Conservation (phyloP, 1,140 invertebrate species). For the Colletes gigas region DNA sequence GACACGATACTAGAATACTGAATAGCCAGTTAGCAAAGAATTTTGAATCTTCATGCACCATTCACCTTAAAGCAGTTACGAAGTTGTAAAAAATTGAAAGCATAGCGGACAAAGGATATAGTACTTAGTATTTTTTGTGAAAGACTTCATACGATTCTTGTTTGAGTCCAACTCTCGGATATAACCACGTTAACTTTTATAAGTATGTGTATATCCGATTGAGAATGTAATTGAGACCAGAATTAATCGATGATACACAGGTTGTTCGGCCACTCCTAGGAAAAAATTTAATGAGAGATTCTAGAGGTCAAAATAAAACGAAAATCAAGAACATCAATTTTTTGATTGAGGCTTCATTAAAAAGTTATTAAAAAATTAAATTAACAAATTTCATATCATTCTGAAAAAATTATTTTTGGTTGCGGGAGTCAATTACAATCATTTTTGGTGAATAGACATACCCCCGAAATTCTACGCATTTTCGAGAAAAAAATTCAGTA, state of each 20-base stretch:
- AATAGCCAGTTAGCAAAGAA: neutral
- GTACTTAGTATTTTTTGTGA: neutral
- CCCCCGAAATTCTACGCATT: too few species aligned
- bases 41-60: neutral
- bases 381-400: too few species aligned
- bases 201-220: neutral
- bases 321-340: too few species aligned
- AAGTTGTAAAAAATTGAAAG: slow-evolving; percentile 2
- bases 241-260: neutral
- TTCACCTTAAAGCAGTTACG: neutral
- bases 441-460: too few species aligned
- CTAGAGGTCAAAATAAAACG: too few species aligned
- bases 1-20: neutral
- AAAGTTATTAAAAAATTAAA: too few species aligned
- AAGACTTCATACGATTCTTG: neutral
- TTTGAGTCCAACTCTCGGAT: neutral
- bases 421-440: too few species aligned
- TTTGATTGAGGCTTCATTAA: too few species aligned
- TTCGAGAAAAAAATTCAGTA: too few species aligned
- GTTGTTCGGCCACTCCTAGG: too few species aligned
- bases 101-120: neutral
- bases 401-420: too few species aligned
- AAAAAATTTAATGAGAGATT: too few species aligned
- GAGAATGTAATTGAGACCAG: neutral
- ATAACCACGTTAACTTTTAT: neutral